These are phyloP conservation scores for Tetragnatha versicolor DNA, from an alignment of 1,140 invertebrate species.

Conservation along the genomic window DNA sequence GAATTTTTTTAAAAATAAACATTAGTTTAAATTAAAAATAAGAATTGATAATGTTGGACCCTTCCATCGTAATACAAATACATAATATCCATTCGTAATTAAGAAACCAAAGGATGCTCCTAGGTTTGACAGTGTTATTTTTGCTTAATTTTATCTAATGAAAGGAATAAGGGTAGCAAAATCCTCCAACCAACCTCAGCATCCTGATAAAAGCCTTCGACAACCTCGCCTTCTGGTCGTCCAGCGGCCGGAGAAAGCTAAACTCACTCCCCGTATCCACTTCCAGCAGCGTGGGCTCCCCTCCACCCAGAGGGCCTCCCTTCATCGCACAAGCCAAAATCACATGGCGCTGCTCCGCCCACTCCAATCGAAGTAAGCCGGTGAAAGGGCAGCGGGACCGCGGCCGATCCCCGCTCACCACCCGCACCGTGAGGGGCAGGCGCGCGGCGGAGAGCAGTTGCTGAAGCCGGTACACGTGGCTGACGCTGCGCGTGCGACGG, in stretches of 20 bases:
- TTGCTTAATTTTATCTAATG: too few species aligned
- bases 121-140: too few species aligned
- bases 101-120: too few species aligned
- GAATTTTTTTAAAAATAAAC: too few species aligned
- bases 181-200: slow-evolving; percentile 11
- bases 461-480: slow-evolving; percentile 48
- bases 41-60: too few species aligned
- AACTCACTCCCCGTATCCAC: slow-evolving; percentile 34
- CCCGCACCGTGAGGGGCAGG: slow-evolving; percentile 38
- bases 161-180: too few species aligned
- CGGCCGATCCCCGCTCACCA: slow-evolving; percentile 38
- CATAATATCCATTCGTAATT: too few species aligned
- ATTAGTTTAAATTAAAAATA: too few species aligned
- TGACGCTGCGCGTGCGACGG: slow-evolving; percentile 31
- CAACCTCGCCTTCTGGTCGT: slow-evolving; percentile 45
- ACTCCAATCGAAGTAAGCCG: slow-evolving; percentile 43
- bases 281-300: slow-evolving; percentile 39
- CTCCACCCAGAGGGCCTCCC: neutral
- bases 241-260: slow-evolving; percentile 41
- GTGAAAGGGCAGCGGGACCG: slow-evolving; percentile 42
- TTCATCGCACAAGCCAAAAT: slow-evolving; percentile 46
- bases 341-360: slow-evolving; percentile 46
- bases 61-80: too few species aligned
- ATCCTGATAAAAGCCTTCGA: slow-evolving; percentile 37
- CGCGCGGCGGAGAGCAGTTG: slow-evolving; percentile 39